Base-by-base conservation (phyloP, 2,888 invertebrate genomes). In the Phalera bucephala region DNA sequence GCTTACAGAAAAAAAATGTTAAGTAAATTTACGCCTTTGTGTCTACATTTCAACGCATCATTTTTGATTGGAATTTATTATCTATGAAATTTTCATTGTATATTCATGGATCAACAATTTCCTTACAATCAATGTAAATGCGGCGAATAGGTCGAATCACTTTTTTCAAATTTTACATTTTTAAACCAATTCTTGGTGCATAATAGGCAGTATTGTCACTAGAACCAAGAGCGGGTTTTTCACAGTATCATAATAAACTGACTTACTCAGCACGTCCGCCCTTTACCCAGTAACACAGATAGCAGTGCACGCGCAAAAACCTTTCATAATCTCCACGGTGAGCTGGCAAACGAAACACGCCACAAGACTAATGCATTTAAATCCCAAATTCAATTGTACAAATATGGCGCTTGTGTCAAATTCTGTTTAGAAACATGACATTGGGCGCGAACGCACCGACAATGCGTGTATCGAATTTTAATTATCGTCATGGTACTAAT, bases 241-340 rank as follows among this genome's bases (percentile, higher is more conserved):
- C 47, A 63, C 50, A 56, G 64, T 54, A 59, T 53, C 43, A 59
- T 64, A 63, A 68, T 64, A 47, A 54, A 60, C 38, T 48, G 52
- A 56, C 64, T 60, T 53, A 52, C 40, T 11, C 44, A 40, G 46
- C 64, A 61, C 70, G 72, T 73, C 72, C 78, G 86, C 86, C 87
- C 84, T 86, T 86, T 86, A 86, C 87, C 87, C 55, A 86, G 74
- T 84, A 72, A 85, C 85, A 86, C 72, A 71, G 74, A 84, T 84
- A 73, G 51, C 45, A 55, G 52, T 62, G 62, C 59, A 64, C 63
- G 63, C 60, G 69, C 71, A 70, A 72, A 77, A 70, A 64, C 63
- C 56, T 66, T 66, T 54, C 62, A 59, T 64, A 57, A 66, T 55
- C 49, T 36, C 37, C 35, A 27, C 42, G 30, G 13, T 12, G 2